Evolutionary conservation across 2,888 invertebrate genomes (phyloP).

Genomic region (Agrotis clavis): DNA sequence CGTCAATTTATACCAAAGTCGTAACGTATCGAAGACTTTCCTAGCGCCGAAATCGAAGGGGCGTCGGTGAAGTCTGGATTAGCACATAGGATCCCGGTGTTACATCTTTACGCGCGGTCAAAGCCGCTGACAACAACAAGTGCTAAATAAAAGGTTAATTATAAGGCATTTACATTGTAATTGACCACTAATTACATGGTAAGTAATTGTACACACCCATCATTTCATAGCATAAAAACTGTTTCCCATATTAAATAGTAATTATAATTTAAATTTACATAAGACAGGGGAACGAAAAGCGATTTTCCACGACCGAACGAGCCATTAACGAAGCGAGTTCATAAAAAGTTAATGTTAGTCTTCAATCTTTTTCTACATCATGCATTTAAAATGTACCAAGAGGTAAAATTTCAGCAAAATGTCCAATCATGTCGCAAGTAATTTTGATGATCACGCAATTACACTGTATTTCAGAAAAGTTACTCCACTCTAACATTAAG

Average conservation of each 20-base stretch:
- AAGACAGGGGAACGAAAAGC: conserved; percentile 1
- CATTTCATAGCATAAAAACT: not conserved
- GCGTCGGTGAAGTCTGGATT: too few relatives aligned
- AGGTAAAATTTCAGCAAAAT: conserved; percentile 23
- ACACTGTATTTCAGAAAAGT: not conserved
- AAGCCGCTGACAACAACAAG: too few relatives aligned
- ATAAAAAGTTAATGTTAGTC: conserved; percentile 13
- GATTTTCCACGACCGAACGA: conserved; percentile 26
- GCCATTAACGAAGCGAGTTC: conserved; percentile 1
- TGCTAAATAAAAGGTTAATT: too few relatives aligned
- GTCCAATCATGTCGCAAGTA: conserved; percentile 4
- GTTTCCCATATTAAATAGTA: not conserved
- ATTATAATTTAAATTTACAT: conserved; percentile 27
- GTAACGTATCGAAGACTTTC: too few relatives aligned
- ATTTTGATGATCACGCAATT: conserved; percentile 54
- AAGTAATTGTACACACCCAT: too few relatives aligned
- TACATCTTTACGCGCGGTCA: too few relatives aligned
- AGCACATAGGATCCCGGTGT: too few relatives aligned
- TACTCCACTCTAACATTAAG: not conserved
- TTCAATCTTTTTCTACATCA: conserved; percentile 18
- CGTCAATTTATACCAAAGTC: too few relatives aligned
- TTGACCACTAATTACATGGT: too few relatives aligned
- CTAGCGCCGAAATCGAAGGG: too few relatives aligned
- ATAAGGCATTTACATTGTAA: too few relatives aligned
- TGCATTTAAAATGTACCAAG: conserved; percentile 19